These are phyloP conservation scores for Coelopa pilipes DNA, from an alignment of 2,888 invertebrate genomes.

Conservation along the genomic window DNA sequence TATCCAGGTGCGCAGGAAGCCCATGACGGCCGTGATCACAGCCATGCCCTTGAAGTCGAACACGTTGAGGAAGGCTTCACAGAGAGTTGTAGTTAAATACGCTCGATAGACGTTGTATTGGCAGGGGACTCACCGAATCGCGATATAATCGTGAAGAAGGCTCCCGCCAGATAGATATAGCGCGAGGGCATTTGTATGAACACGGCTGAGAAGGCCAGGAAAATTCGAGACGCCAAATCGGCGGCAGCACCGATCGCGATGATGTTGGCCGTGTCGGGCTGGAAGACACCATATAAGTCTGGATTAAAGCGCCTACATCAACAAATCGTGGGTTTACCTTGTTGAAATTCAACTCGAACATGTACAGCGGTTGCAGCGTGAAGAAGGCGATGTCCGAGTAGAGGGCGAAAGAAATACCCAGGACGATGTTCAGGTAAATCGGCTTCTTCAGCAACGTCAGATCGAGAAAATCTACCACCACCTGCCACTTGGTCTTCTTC, in stretches of 20 bases:
- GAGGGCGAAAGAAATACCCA: constrained; percentile 76
- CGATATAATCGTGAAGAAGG: constrained; percentile 74
- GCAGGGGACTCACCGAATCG: constrained; percentile 72
- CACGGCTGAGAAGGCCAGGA: constrained; percentile 72
- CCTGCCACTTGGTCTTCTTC: constrained; percentile 62
- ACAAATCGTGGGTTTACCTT: constrained; percentile 50
- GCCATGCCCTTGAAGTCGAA: constrained; percentile 71
- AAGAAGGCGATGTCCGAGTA: constrained; percentile 79
- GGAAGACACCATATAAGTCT: constrained; percentile 14
- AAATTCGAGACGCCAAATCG: constrained; percentile 75
- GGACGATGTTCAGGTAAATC: constrained; percentile 75
- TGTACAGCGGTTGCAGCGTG: constrained; percentile 74
- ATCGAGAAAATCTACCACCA: constrained; percentile 73
- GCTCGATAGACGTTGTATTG: neutral
- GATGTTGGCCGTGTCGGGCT: constrained; percentile 75
- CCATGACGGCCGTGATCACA: constrained; percentile 72
- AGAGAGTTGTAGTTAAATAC: no score
- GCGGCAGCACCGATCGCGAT: constrained; percentile 77
- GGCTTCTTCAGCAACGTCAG: constrained; percentile 73
- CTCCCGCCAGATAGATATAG: constrained; percentile 74
- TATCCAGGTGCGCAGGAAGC: constrained; percentile 77
- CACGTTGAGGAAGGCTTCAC: constrained; percentile 69
- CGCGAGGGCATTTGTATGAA: constrained; percentile 73
- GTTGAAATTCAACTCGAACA: constrained; percentile 60
- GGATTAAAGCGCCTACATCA: neutral